Evolutionary conservation across 2,113 vertebrate species (phyloP).

Genomic region (Meles meles): DNA sequence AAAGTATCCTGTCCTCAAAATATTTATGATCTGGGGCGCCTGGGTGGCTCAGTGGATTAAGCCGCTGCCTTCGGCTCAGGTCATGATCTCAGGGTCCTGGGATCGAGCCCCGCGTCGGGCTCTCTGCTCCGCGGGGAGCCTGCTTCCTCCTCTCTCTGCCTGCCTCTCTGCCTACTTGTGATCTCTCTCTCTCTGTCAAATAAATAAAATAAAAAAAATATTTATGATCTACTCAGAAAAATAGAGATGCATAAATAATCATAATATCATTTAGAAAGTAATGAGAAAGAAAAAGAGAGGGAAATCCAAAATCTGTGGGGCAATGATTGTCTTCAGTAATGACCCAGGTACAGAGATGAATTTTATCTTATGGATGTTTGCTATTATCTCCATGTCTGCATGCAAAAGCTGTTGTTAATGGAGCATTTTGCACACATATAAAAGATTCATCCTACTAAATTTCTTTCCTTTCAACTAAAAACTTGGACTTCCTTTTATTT

Average conservation of each 20-base stretch:
- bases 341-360: not conserved
- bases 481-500: not conserved
- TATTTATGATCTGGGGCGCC: not conserved
- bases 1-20: not conserved
- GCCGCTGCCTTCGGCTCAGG: too few relatives aligned
- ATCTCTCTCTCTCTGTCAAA: too few relatives aligned
- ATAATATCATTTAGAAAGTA: not conserved
- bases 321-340: not conserved
- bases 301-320: not conserved
- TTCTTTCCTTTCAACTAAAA: not conserved
- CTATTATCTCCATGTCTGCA: not conserved
- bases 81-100: too few relatives aligned
- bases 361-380: not conserved
- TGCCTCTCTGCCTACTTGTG: too few relatives aligned
- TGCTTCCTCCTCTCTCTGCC: too few relatives aligned
- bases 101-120: too few relatives aligned
- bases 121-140: too few relatives aligned
- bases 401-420: not conserved
- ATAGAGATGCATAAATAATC: not conserved
- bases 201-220: too few relatives aligned
- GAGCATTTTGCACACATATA: not conserved
- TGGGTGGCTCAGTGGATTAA: too few relatives aligned
- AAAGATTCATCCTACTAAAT: not conserved
- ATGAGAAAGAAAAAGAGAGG: not conserved
- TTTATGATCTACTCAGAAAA: not conserved